Evolutionary conservation across 2,113 vertebrate genomes (phyloP).

Genomic region (Actinemys pallida): DNA sequence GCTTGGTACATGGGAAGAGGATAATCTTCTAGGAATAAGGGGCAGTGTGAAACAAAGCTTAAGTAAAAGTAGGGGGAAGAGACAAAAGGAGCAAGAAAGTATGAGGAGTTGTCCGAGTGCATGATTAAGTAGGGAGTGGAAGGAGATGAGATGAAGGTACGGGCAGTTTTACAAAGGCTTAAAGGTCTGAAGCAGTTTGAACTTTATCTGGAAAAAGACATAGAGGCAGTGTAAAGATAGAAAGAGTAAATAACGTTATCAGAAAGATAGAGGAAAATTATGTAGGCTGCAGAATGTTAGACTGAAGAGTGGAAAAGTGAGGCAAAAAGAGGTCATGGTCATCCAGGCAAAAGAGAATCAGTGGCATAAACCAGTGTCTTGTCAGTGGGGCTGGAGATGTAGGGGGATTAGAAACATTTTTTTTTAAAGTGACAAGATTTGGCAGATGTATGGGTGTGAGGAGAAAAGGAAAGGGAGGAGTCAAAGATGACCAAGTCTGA

Average conservation of each 20-base stretch:
- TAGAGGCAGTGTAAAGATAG: not conserved
- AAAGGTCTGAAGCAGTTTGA: not conserved
- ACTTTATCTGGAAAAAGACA: not conserved
- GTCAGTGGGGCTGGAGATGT: not conserved
- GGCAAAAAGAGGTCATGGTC: not conserved
- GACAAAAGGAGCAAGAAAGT: not conserved
- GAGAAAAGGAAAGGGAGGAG: not conserved
- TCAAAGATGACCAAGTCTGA: rapidly evolving
- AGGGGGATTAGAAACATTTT: not conserved
- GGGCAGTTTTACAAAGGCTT: not conserved
- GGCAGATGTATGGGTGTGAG: not conserved
- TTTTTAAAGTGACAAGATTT: not conserved
- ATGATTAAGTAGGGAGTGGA: not conserved
- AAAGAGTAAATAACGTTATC: not conserved
- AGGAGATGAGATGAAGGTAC: not conserved
- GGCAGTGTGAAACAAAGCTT: no score
- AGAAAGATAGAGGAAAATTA: not conserved
- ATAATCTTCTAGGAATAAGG: no score
- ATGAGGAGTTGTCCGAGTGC: not conserved
- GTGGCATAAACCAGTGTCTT: not conserved
- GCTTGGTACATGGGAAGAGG: not conserved
- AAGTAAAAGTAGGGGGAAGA: not conserved
- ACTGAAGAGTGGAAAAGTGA: not conserved
- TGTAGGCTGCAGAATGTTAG: not conserved
- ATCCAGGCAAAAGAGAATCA: not conserved